Evolutionary conservation across 2,888 invertebrate species (phyloP), one percentile per base, ranked within the genome.

Genomic region (Oligia latruncula): DNA sequence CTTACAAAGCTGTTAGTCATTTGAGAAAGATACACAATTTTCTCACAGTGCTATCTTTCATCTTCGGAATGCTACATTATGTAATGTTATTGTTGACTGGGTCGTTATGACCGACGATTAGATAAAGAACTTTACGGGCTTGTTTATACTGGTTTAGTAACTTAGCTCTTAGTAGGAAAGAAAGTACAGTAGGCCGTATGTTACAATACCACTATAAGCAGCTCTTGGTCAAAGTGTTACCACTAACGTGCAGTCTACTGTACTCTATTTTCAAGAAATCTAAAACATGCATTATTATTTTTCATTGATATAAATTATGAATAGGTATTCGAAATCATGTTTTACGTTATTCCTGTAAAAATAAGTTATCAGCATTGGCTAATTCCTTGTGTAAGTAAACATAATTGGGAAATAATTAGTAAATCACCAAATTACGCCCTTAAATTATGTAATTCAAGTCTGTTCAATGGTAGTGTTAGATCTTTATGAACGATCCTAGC

Each of bases 21-120:
- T 58, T 66, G 15, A 67, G 62, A 64, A 52, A 77, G 60, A 65
- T 74, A 82, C 49, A 46, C 15, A 13, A 29, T 83, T 49, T 74
- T 83, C 84, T 74, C 77, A 84, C 58, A 78, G 40, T 46, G 43
- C 70, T 80, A 80, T 77, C 84, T 72, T 40, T 64, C 35, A 58
- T 43, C 55, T 73, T 74, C 58, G 85, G 87, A 85, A 85, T 87
- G 87, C 46, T 49, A 65, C 74, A 72, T 78, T 74, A 81, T 62
- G 71, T 80, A 74, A 85, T 74, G 73, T 85, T 74, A 80, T 77
- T 85, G 80, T 87, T 80, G 65, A 85, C 87, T 4, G 13, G 20
- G 58, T 73, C 70, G 43, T 83, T 88, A 64, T 65, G 73, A n/a
- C 62, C 55, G 49, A 40, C 58, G 81, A 89, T 88, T 67, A 88